A percentile compares a stretch with the other conserved stretches of the same genome.
These are phyloP conservation scores for Hippolais icterina DNA, from an alignment of 2,113 vertebrate species.

Conservation along the genomic window DNA sequence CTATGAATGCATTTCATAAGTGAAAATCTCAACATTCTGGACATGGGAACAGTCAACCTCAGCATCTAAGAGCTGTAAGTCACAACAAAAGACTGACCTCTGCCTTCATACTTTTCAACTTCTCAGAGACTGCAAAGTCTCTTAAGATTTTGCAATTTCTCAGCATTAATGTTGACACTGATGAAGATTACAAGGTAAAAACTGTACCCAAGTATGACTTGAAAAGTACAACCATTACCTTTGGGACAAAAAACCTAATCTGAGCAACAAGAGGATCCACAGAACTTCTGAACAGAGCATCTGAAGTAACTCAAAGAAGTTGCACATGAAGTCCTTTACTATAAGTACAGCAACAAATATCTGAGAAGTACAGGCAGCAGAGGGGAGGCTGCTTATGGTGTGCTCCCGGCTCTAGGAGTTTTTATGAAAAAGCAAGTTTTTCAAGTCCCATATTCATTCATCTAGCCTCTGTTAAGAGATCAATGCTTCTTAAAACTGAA, in stretches of 20 bases:
- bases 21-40: background rate
- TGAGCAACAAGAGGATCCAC: background rate
- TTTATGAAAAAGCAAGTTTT: background rate
- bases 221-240: background rate
- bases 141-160: background rate
- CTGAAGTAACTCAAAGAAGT: background rate
- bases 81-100: background rate
- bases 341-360: background rate
- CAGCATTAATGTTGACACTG: rapidly evolving
- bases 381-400: background rate
- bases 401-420: background rate
- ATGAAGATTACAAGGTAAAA: background rate
- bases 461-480: background rate
- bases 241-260: background rate
- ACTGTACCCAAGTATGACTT: background rate
- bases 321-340: background rate
- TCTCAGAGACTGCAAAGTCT: background rate
- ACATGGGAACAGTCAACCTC: background rate
- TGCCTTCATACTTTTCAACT: background rate
- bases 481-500: background rate
- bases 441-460: background rate
- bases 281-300: background rate
- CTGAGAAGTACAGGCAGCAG: rapidly evolving
- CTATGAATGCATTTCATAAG: background rate
- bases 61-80: background rate